Base-by-base conservation (phyloP, 2,797 vertebrate genomes). In the Hipposideros larvatus region DNA sequence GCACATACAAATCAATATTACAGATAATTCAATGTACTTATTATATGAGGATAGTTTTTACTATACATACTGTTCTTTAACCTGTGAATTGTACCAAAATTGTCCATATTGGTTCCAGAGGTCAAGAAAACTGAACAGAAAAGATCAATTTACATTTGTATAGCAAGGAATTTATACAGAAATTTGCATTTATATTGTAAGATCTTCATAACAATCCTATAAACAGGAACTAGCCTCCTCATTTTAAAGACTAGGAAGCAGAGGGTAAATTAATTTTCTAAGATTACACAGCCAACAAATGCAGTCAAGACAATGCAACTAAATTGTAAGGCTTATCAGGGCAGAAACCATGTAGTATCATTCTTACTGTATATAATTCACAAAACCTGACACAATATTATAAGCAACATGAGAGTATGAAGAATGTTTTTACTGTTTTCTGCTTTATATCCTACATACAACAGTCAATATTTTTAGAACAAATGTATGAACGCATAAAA, bases 1-100 rank as follows among this genome's bases (percentile, higher is more conserved):
- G 15, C 15, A 77, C 41, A 91, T 31, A 65, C 16, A 94, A 94
- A 87, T 70, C 66, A 70, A 84, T n/a, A 83, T 46, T 61, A 78
- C 7, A 91, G 0, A 55, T 24, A 73, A 79, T 55, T 48, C 68
- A 78, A 73, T 26, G 41, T 6, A 37, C 19, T 77, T 95, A 87
- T 75, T 66, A 84, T 28, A 65, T 51, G 15, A 88, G 1, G 15
- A 31, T 84, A 7, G 41, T 79, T 96, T 79, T 4, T 65, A 74
- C 13, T 68, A 31, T 11, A 24, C 11, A 61, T 34, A 84, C 11
- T 66, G 5, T 73, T 73, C 71, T 94, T 53, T 65, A 79, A 77
- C 51, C 13, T 78, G 11, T 2, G 16, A 79, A 73, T 59, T 22
- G 41, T 92, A 92, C 24, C 70, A 66, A 65, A 92, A 79, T 48